Conservation (phyloP, 2,797 vertebrate species). For the Microcaecilia unicolor region DNA sequence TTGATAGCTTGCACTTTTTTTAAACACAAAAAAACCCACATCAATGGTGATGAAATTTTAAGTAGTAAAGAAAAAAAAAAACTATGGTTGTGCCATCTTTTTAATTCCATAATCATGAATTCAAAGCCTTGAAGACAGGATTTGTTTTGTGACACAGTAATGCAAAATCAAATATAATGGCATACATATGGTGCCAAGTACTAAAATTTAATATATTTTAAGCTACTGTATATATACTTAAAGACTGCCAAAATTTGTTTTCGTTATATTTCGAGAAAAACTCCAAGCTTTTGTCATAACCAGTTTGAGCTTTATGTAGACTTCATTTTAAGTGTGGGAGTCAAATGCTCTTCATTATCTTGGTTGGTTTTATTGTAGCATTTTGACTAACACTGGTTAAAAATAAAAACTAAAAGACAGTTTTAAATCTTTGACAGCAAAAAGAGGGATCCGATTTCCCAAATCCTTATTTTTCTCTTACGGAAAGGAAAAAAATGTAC, state of each 20-base stretch:
- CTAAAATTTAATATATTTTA: constrained; percentile 78
- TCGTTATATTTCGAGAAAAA: constrained; percentile 73
- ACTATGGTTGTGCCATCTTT: constrained; percentile 66
- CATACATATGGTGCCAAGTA: constrained; percentile 78
- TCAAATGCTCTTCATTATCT: constrained; percentile 73
- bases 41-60: constrained; percentile 71
- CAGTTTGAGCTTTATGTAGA: constrained; percentile 75
- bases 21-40: constrained; percentile 67
- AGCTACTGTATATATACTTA: constrained; percentile 79
- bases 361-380: constrained; percentile 71
- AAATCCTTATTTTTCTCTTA: constrained; percentile 81
- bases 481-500: constrained; percentile 79
- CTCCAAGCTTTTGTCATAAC: constrained; percentile 70
- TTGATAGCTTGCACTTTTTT: constrained; percentile 67
- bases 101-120: constrained; percentile 63
- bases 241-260: constrained; percentile 74
- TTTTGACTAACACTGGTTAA: constrained; percentile 76
- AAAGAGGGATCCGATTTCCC: constrained; percentile 78
- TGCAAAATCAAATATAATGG: constrained; percentile 83
- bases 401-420: constrained; percentile 58
- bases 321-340: constrained; percentile 73
- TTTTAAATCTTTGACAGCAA: constrained; percentile 74
- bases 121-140: constrained; percentile 69
- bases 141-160: constrained; percentile 77
- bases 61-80: constrained; percentile 51